Percentiles rank a stretch among this genome's conserved stretches.
These are phyloP conservation scores for Sesia apiformis DNA, from an alignment of 2,888 invertebrate genomes.

Conservation along the genomic window DNA sequence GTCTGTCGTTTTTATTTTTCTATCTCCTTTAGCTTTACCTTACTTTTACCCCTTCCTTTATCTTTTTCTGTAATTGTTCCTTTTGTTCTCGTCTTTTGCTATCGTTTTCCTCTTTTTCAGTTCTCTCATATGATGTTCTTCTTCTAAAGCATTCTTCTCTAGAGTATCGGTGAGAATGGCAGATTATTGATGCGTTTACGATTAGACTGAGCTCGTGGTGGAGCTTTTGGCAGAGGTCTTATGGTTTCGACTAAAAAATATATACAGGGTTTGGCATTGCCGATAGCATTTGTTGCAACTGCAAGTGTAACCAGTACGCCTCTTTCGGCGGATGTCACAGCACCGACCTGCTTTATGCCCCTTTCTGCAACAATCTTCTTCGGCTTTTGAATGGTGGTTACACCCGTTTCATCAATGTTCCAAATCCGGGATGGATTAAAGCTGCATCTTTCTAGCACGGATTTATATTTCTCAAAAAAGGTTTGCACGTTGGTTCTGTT, in stretches of 20 bases:
- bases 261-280: not conserved
- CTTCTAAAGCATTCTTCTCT: constrained; percentile 2
- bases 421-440: constrained; percentile 6
- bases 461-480: constrained; percentile 12
- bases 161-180: constrained; percentile 3
- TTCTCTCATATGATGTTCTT: not conserved
- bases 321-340: constrained; percentile 4
- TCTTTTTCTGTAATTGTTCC: not conserved
- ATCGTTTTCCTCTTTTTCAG: not conserved
- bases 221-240: not conserved
- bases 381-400: constrained; percentile 4
- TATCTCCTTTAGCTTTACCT: not conserved
- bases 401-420: constrained; percentile 10
- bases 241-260: not conserved
- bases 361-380: constrained; percentile 4
- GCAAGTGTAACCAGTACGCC: constrained; percentile 1
- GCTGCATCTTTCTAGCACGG: constrained; percentile 1
- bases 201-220: not conserved
- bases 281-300: not conserved
- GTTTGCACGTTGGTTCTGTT: constrained; percentile 7
- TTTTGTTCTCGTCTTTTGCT: not conserved
- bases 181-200: constrained; percentile 1
- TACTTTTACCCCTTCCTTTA: not conserved
- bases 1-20: not conserved
- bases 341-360: constrained; percentile 5